These are phyloP conservation scores for Rhodeus uyekii DNA, from an alignment of 2,797 vertebrate genomes.

Conservation along the genomic window DNA sequence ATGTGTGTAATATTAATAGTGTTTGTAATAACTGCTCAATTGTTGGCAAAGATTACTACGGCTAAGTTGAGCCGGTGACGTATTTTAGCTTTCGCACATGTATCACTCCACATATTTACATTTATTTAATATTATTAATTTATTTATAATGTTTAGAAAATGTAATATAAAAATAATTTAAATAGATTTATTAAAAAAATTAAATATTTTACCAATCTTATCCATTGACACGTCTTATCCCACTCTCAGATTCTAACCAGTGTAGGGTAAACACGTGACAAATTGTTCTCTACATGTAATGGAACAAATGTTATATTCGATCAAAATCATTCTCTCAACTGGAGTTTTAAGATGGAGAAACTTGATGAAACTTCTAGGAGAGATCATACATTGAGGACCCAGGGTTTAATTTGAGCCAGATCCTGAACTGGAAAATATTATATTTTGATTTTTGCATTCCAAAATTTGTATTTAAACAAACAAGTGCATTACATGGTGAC, in stretches of 20 bases:
- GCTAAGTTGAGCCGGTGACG: too few relatives aligned
- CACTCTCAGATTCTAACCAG: background rate
- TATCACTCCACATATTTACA: background rate
- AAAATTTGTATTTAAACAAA: too few relatives aligned
- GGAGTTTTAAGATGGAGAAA: background rate
- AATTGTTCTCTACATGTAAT: background rate
- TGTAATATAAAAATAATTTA: background rate
- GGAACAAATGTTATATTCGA: background rate
- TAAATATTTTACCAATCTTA: background rate
- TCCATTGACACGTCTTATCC: background rate
- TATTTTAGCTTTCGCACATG: background rate
- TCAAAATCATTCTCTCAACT: slow-evolving; percentile 1
- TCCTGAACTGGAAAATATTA: too few relatives aligned
- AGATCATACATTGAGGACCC: background rate
- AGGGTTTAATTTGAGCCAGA: too few relatives aligned
- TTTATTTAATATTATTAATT: background rate
- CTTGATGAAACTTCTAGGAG: background rate
- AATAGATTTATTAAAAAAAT: background rate
- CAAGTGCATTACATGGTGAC: too few relatives aligned
- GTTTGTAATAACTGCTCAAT: background rate
- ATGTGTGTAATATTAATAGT: background rate
- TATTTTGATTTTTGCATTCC: too few relatives aligned
- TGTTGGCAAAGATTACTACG: background rate
- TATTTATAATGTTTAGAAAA: background rate
- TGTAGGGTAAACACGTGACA: background rate